Percentiles rank a stretch among this genome's conserved stretches.
These are phyloP conservation scores for Serranus cabrilla DNA, from an alignment of 2,797 vertebrate species.

Conservation along the genomic window DNA sequence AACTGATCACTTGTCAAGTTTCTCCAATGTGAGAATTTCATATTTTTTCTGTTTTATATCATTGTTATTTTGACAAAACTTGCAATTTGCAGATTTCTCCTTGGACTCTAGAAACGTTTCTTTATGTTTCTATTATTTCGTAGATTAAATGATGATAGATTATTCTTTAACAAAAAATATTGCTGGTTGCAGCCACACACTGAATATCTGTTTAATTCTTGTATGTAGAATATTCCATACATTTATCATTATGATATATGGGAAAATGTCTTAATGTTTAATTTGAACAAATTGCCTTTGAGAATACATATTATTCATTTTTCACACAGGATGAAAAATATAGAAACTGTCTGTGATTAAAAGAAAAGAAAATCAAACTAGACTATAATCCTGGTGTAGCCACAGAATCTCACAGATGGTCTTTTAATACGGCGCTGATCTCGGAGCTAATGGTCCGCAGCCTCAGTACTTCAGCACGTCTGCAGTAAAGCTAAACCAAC, in stretches of 20 bases:
- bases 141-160: neutral
- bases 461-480: conserved; percentile 3
- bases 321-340: no score
- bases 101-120: neutral
- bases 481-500: conserved; percentile 28
- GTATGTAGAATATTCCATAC: neutral
- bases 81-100: neutral
- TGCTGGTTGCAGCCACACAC: neutral
- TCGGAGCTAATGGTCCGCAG: conserved; percentile 16
- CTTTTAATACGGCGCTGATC: conserved; percentile 12
- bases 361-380: neutral
- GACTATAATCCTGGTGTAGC: neutral
- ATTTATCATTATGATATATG: neutral
- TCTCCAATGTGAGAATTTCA: no score
- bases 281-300: neutral
- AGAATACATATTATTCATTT: neutral
- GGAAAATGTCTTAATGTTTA: neutral
- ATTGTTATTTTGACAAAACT: conserved; percentile 12
- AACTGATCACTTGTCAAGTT: neutral
- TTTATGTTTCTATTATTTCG: neutral
- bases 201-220: neutral
- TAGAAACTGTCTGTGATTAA: neutral
- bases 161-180: neutral
- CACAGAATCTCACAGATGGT: conserved; percentile 21
- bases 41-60: neutral